Evolutionary conservation across 2,113 vertebrate genomes (phyloP), one percentile per base, ranked within the genome.

Genomic region (Columbina picui): DNA sequence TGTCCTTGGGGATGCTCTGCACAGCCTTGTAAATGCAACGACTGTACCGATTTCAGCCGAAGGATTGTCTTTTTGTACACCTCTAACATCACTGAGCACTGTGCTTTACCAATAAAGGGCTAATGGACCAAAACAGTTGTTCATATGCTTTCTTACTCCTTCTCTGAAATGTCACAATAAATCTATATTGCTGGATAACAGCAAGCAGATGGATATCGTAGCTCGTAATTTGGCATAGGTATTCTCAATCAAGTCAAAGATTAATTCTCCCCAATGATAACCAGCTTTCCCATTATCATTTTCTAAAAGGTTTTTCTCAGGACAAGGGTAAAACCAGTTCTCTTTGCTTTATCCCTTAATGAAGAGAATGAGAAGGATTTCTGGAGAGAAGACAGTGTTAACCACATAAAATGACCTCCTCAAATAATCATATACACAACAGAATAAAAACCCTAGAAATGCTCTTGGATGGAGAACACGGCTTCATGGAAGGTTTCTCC

Each of bases 81-180:
- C 92, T 86, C 80, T 55, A 84, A 12, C 63, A 67, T 43, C 79
- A 82, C 39, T 4, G 41, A 94, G 89, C 74, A 64, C 87, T 85
- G 67, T 17, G 87, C 85, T 86, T 83, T 43, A 80, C 90, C 92
- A 86, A 92, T 94, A 86, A 94, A 88, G 47, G 85, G 60, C 87
- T 94, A 96, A 96, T 63, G 92, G 96, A 93, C 85, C 92, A 94
- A 86, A 92, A 12, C 95, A 89, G 79, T 93, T 80, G 71, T 49
- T 96, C 92, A n/a, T 84, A 94, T 90, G 92, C 74, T 90, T 92
- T 47, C 85, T 92, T 93, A 93, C 83, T 94, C 90, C 71, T 95
- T 79, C 87, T 85, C 87, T 1, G 8, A 80, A 92, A 84, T 60
- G 85, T 53, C 95, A 93, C 87, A 84, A 90, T 95, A 93, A 96